Conservation (phyloP, 1,140 invertebrate species). For the Heliothis virescens region DNA sequence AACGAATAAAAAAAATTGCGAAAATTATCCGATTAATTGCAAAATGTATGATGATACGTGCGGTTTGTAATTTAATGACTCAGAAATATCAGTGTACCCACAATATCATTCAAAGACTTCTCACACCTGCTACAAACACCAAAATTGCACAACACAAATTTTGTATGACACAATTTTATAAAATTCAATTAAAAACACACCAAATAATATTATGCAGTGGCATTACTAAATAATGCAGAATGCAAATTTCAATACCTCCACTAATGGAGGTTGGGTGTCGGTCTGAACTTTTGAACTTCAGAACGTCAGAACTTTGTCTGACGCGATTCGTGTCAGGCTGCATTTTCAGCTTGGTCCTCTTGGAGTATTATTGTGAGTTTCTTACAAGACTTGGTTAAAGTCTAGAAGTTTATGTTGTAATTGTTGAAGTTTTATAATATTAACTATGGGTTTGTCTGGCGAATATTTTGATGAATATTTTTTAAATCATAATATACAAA, state of each 20-base stretch:
- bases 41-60: too few relatives aligned
- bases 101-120: too few relatives aligned
- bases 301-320: slow-evolving; percentile 25
- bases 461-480: background rate
- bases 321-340: slow-evolving; percentile 10
- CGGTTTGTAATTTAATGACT: too few relatives aligned
- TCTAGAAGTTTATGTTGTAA: slow-evolving; percentile 2
- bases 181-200: slow-evolving; percentile 7
- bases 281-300: slow-evolving; percentile 34
- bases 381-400: background rate
- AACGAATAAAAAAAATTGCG: too few relatives aligned
- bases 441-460: background rate
- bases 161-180: too few relatives aligned
- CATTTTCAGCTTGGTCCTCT: slow-evolving; percentile 14
- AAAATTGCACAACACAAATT: too few relatives aligned
- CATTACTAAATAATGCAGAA: slow-evolving; percentile 9
- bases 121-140: background rate
- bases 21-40: too few relatives aligned
- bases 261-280: slow-evolving; percentile 17
- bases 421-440: background rate
- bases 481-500: too few relatives aligned
- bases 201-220: background rate
- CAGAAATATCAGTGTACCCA: too few relatives aligned
- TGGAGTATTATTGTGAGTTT: slow-evolving; percentile 2
- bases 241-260: slow-evolving; percentile 35